Conservation (phyloP, 2,113 vertebrate species). For the Todiramphus chloris region DNA sequence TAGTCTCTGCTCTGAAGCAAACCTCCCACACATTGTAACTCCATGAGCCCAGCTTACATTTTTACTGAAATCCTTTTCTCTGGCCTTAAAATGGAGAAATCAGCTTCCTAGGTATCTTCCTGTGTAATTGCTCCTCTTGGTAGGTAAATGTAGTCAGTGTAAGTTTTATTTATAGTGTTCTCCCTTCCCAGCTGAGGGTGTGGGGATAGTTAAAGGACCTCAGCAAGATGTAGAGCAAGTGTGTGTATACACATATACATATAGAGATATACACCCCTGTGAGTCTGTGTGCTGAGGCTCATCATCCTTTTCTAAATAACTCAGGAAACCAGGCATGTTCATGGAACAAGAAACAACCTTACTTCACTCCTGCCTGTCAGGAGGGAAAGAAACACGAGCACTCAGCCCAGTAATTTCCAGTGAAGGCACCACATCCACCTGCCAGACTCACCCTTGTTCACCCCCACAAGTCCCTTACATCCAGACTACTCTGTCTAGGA, state of each 20-base stretch:
- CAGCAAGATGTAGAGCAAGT: not conserved
- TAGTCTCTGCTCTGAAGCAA: not conserved
- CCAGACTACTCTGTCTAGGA: not conserved
- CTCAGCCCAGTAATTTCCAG: not conserved
- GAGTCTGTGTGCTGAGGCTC: not conserved
- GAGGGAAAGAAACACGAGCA: not conserved
- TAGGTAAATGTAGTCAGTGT: not conserved
- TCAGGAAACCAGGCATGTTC: not conserved
- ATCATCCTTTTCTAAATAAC: not conserved
- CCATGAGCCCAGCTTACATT: not conserved
- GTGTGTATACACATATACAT: not conserved
- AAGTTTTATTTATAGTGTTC: not conserved
- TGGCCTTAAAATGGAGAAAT: not conserved
- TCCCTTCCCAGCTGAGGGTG: not conserved
- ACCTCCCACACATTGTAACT: not conserved
- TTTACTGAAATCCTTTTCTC: not conserved
- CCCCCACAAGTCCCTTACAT: not conserved
- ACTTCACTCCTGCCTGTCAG: not conserved
- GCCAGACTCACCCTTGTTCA: not conserved
- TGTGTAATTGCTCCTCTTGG: not conserved
- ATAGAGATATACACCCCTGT: no score
- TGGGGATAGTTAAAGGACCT: not conserved
- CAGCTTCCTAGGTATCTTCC: not conserved
- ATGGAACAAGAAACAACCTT: not conserved
- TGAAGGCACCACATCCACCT: not conserved